Conservation (phyloP, 2,113 vertebrate genomes). For the Orycteropus afer region DNA sequence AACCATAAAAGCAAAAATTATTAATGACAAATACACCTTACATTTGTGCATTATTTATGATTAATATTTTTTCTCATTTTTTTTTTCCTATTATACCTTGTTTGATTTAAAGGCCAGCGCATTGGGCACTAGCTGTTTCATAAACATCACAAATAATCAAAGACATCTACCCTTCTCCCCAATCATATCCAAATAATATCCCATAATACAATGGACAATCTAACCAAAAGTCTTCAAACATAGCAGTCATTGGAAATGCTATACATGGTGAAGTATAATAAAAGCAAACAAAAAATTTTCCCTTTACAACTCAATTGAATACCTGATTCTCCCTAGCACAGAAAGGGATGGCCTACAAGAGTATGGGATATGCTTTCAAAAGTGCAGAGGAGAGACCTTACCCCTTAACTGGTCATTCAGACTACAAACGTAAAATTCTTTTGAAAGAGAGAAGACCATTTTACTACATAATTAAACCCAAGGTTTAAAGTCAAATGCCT, state of each 20-base stretch:
- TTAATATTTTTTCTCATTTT: not conserved
- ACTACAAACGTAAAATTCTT: not conserved
- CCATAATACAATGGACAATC: not conserved
- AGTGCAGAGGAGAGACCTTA: not conserved
- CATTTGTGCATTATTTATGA: too few species aligned
- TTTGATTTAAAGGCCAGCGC: fast-evolving
- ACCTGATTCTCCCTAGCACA: not conserved
- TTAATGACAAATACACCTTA: too few species aligned
- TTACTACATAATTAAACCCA: not conserved
- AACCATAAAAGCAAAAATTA: not conserved
- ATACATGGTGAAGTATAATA: too few species aligned
- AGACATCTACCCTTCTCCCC: not conserved
- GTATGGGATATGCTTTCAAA: not conserved
- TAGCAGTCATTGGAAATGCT: not conserved
- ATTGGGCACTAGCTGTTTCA: fast-evolving
- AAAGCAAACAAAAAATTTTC: not conserved
- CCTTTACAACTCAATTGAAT: not conserved
- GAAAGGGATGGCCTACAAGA: not conserved
- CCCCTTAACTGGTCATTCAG: too few species aligned
- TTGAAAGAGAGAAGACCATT: not conserved
- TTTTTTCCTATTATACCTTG: fast-evolving
- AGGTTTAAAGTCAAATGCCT: not conserved
- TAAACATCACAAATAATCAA: not conserved
- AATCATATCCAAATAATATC: not conserved
- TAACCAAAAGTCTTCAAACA: not conserved